Conservation (phyloP, 2,113 vertebrate species). For the Dromaius novaehollandiae region DNA sequence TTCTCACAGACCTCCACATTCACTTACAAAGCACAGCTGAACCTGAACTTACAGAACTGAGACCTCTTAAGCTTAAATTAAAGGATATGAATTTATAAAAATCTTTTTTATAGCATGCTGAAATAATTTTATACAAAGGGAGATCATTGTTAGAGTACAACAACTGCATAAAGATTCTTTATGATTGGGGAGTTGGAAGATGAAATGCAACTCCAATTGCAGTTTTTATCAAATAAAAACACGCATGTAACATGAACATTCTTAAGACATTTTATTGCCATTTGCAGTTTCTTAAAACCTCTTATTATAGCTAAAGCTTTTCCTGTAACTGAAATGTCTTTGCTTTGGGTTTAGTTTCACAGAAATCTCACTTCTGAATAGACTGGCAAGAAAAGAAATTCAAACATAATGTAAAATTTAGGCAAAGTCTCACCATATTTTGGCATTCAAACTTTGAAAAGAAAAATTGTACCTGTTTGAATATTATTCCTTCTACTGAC, state of each 20-base stretch:
- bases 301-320: not conserved
- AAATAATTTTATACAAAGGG: not conserved
- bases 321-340: not conserved
- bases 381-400: not conserved
- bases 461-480: not conserved
- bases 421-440: not conserved
- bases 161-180: too few relatives aligned
- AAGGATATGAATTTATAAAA: not conserved
- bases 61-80: not conserved
- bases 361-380: conserved; percentile 12
- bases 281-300: conserved; percentile 4
- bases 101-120: not conserved
- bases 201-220: not conserved
- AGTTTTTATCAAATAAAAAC: not conserved
- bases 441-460: not conserved
- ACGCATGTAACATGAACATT: not conserved
- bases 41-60: not conserved
- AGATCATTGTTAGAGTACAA: too few relatives aligned
- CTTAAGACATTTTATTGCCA: not conserved
- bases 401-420: not conserved
- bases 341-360: not conserved
- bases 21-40: not conserved
- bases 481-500: not conserved
- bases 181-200: not conserved
- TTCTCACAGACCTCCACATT: not conserved